Percentiles rank a stretch among this genome's conserved stretches.
These are phyloP conservation scores for Lophotis ruficrista DNA, from an alignment of 2,113 vertebrate genomes.

Conservation along the genomic window DNA sequence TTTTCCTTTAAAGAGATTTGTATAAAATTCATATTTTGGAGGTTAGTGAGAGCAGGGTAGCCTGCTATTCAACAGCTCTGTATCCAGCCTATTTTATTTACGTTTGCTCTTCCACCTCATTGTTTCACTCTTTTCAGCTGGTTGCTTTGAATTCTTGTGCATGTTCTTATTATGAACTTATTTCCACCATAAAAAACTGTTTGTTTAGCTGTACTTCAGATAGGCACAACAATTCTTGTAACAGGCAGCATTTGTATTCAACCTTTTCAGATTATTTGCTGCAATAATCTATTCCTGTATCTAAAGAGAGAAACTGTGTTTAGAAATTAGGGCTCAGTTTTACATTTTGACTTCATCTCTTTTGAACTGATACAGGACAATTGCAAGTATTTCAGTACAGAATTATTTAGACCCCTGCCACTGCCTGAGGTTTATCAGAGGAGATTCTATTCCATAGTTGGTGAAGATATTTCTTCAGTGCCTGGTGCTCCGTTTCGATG, in stretches of 20 bases:
- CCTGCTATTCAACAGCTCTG: background rate
- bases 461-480: background rate
- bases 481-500: fast-evolving
- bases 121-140: background rate
- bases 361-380: background rate
- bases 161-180: background rate
- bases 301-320: background rate
- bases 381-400: background rate
- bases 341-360: background rate
- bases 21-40: background rate
- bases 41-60: background rate
- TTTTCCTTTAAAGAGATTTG: background rate
- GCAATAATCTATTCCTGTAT: background rate
- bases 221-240: background rate
- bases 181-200: background rate
- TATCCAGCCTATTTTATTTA: background rate
- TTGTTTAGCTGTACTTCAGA: background rate
- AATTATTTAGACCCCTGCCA: background rate
- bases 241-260: background rate
- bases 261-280: background rate
- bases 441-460: background rate
- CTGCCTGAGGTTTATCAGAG: background rate
- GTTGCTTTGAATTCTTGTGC: background rate
- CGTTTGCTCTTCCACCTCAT: background rate
- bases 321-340: background rate